Evolutionary conservation across 2,888 invertebrate genomes (phyloP), one percentile per base, ranked within the genome.

Genomic region (Phalera bucephala): DNA sequence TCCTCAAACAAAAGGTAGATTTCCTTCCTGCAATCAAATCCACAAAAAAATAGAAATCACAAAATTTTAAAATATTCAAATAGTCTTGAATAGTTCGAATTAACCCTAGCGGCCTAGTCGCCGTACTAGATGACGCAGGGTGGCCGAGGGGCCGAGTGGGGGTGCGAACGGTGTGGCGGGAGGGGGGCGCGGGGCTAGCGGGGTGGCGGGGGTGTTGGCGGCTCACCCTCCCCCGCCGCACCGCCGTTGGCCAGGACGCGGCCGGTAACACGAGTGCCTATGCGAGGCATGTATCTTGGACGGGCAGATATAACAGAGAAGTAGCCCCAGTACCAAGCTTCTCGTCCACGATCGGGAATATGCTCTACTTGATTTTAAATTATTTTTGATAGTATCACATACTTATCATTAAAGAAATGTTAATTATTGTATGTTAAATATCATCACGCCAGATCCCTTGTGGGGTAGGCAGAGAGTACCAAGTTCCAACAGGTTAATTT

Each of bases 231-330:
- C 58, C 48, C 50, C 59, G 46, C 64, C 58, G 57, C 60, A 49
- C 58, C 61, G 68, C 72, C 72, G 62, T 64, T 64, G 75, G 76
- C 79, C 80, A 77, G 80, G 75, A 80, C 83, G 82, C 84, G 84
- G 86, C 83, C 88, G 87, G 88, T 88, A 87, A 88, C 86, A 86
- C 87, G 87, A 87, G 86, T 82, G 84, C 87, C 87, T 87, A 87
- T 88, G 88, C 88, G 88, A 88, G 83, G 85, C 88, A 89, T 88
- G 88, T 89, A 89, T 89, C 88, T 89, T 89, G 88, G 87, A 86
- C 88, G 83, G 82, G 82, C 88, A 87, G 88, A 89, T 89, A 89
- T 88, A 88, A 87, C 86, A 84, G 85, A 84, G 85, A 85, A 88
- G 88, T 88, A 88, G 88, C 88, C 88, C 88, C 83, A 78, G 84